phyloP scores from a whole-genome alignment of 2,888 invertebrate species.

The Tetropium fuscum region DNA sequence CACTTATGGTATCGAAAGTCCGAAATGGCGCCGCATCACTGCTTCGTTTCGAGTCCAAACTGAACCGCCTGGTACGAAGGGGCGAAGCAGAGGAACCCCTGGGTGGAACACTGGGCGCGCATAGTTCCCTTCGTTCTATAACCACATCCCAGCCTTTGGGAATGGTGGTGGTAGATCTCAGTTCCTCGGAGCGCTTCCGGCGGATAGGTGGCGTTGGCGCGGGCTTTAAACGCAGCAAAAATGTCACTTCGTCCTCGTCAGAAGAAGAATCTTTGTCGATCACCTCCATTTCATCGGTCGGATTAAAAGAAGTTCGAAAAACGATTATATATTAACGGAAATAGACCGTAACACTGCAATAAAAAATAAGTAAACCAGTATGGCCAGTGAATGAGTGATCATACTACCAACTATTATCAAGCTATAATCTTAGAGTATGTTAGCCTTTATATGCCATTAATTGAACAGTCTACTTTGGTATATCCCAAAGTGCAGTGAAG shows the following conservation, averaged over 20 bases:
- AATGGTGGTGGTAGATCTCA: slow-evolving; percentile 34
- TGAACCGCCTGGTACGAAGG: slow-evolving; percentile 35
- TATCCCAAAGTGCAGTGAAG: too few species aligned
- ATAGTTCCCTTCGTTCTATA: slow-evolving; percentile 52
- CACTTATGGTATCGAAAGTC: slow-evolving; percentile 20
- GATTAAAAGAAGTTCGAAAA: too few species aligned
- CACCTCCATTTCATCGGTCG: too few species aligned
- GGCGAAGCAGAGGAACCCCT: slow-evolving; percentile 28
- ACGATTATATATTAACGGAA: not conserved
- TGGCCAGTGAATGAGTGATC: too few species aligned
- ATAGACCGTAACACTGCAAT: too few species aligned
- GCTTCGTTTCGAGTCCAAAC: slow-evolving; percentile 34
- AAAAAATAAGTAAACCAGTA: too few species aligned
- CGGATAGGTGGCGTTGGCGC: slow-evolving; percentile 60
- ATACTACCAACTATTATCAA: too few species aligned
- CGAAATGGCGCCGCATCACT: slow-evolving; percentile 5
- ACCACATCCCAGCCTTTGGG: slow-evolving; percentile 61
- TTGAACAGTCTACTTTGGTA: too few species aligned
- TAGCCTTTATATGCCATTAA: too few species aligned
- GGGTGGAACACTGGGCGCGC: slow-evolving; percentile 28
- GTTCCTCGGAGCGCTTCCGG: slow-evolving; percentile 48
- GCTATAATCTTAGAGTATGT: too few species aligned
- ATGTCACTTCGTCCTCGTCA: slow-evolving; percentile 62
- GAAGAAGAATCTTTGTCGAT: slow-evolving; percentile 25
- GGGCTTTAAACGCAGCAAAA: slow-evolving; percentile 61